phyloP scores from a whole-genome alignment of 2,888 invertebrate species.

The Hyppa rectilinea region DNA sequence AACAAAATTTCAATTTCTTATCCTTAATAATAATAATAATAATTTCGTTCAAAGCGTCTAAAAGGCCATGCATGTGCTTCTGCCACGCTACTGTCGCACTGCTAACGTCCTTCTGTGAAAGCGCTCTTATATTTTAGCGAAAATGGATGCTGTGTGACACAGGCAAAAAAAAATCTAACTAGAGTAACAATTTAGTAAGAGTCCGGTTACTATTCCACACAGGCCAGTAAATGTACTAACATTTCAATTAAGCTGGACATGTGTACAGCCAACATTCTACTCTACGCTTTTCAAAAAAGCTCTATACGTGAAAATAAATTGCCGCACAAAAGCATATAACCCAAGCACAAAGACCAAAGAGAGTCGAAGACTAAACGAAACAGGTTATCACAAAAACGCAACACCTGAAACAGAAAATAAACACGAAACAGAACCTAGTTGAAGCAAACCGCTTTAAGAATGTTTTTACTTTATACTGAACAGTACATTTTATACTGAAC shows the following conservation, averaged over 20 bases:
- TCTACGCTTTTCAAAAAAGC: background rate
- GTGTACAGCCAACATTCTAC: background rate
- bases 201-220: background rate
- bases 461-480: constrained; percentile 44
- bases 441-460: constrained; percentile 48
- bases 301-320: constrained; percentile 18
- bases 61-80: too few species aligned
- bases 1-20: too few species aligned
- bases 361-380: constrained; percentile 27
- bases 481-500: constrained; percentile 36
- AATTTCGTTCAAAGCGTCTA: too few species aligned
- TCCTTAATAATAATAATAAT: too few species aligned
- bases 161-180: background rate
- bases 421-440: constrained; percentile 23
- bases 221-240: background rate
- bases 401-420: constrained; percentile 41
- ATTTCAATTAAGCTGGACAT: background rate
- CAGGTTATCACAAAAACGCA: constrained; percentile 43
- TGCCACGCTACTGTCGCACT: too few species aligned
- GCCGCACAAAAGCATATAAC: constrained; percentile 22
- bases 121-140: too few species aligned
- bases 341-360: constrained; percentile 29
- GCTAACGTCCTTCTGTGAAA: too few species aligned
- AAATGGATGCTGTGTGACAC: too few species aligned
- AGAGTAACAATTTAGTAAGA: background rate